Base-by-base conservation (phyloP, 2,888 invertebrate species). In the Drepanosiphum platanoidis region DNA sequence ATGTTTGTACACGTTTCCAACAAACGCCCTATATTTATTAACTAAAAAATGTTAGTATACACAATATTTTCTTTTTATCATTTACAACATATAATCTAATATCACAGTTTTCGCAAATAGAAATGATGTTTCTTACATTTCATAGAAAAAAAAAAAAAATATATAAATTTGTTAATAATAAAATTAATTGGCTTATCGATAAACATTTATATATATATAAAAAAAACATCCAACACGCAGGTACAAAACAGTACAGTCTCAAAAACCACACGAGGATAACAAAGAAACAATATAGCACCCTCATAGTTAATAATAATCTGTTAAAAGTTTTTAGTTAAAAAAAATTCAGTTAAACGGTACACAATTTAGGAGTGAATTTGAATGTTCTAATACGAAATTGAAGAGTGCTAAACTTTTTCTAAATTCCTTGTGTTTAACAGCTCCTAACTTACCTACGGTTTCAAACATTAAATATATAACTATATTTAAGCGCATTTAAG, bases 41-140 rank as follows among this genome's bases (percentile, higher is more conserved):
- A 68, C 77, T 84, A 84, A 84, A 66, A 75, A 22, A 84, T 84
- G 84, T 84, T 77, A 84, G 84, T 84, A 84, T 84, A 84, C 84
- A 77, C 68, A 84, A 52, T 84, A 75, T 83, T 71, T 78, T 61
- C 32, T 27, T 66, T 52, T 84, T 77, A 70, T 77, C 42, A 84
- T 84, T 52, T 70, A 77, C 68, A 66, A 84, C 77, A 70, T 75
- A 68, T 58, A 77, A 84, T 42, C 84, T 84, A 84, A 84, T 84
- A 84, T 84, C 84, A 84, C 84, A 84, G 84, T 30, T 84, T 61
- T 77, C 52, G 84, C 84, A 77, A 77, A 70, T 68, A 84, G 84
- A 84, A 84, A 84, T 84, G 84, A 84, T 84, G 84, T 84, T 84
- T 70, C 68, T 77, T 84, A 84, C 84, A 84, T 84, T 84, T 84